These are phyloP conservation scores for Nothura maculosa DNA, from an alignment of 2,797 vertebrate genomes.

Conservation along the genomic window DNA sequence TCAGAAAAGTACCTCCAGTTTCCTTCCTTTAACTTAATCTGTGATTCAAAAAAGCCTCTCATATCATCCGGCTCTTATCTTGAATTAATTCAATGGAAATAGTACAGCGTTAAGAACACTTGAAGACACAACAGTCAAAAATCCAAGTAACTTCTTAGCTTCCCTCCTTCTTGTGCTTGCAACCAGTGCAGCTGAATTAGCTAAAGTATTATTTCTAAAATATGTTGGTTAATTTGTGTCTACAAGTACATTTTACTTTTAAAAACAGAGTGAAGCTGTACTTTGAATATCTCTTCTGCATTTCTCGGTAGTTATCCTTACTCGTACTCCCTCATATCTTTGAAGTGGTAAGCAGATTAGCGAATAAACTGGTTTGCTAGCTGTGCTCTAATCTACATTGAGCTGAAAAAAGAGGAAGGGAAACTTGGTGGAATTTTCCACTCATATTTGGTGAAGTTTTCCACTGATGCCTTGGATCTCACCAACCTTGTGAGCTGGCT, in stretches of 20 bases:
- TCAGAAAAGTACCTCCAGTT: background rate
- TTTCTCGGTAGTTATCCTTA: background rate
- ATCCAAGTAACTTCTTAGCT: background rate
- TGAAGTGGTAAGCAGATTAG: background rate
- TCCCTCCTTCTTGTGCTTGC: background rate
- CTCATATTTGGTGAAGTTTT: background rate
- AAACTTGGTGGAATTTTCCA: background rate
- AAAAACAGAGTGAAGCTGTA: background rate
- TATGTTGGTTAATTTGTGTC: background rate
- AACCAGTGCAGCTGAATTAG: background rate
- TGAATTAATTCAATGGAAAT: background rate
- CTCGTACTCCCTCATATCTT: background rate
- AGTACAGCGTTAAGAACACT: background rate
- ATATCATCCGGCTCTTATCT: background rate
- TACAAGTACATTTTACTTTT: background rate
- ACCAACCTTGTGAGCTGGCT: background rate
- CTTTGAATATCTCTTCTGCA: background rate
- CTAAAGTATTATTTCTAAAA: background rate
- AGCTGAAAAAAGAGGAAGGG: background rate
- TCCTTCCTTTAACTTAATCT: background rate
- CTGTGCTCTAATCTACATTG: accelerated
- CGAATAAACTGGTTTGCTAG: background rate
- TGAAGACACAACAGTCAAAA: background rate
- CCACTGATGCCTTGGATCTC: background rate
- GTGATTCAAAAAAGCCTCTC: background rate